Evolutionary conservation across 2,113 vertebrate genomes (phyloP).

Genomic region (Chaetodon trifascialis): DNA sequence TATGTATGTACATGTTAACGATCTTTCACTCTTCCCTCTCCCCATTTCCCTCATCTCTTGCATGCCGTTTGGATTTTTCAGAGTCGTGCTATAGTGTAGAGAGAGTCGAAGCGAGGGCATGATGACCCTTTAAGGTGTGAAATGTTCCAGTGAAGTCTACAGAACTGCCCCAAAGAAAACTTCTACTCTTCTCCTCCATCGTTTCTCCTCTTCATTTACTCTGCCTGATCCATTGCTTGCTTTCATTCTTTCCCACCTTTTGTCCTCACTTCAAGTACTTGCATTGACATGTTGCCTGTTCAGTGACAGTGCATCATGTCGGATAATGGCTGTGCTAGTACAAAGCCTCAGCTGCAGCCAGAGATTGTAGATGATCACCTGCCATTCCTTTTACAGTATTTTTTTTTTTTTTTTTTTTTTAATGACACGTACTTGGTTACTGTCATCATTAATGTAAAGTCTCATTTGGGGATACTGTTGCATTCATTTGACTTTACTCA

Average conservation of each 20-base stretch:
- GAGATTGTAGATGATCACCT: constrained; percentile 38
- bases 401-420: constrained; percentile 12
- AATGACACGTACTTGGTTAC: constrained; percentile 18
- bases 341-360: constrained; percentile 27
- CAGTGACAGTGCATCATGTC: constrained; percentile 37
- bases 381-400: constrained; percentile 35
- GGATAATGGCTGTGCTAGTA: constrained; percentile 42
- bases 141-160: constrained; percentile 59
- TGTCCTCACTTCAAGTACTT: constrained; percentile 39
- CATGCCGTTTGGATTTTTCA: constrained; percentile 23
- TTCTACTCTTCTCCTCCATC: constrained; percentile 34
- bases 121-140: constrained; percentile 59
- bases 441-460: constrained; percentile 40
- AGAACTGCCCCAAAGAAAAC: constrained; percentile 49
- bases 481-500: constrained; percentile 56
- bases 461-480: constrained; percentile 48
- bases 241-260: constrained; percentile 22
- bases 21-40: not conserved
- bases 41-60: constrained; percentile 1
- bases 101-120: constrained; percentile 47
- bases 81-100: constrained; percentile 25
- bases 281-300: constrained; percentile 37
- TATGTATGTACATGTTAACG: not conserved
- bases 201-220: constrained; percentile 49
- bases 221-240: constrained; percentile 32